Base-by-base conservation (phyloP, 2,888 invertebrate species). In the Pyrocoelia pectoralis region DNA sequence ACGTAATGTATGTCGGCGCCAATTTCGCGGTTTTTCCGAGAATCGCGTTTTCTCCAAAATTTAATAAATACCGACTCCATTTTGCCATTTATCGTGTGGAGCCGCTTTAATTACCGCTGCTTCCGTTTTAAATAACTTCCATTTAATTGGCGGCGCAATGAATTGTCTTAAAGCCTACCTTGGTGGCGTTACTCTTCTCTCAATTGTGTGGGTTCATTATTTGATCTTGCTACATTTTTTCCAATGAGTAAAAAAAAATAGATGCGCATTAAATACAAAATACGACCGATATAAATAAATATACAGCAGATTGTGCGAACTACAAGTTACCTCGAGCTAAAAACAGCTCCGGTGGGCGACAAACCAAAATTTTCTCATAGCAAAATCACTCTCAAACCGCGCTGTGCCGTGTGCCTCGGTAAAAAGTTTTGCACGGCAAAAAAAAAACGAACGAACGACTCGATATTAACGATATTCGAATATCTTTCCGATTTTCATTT, bases 341-440 rank as follows among this genome's bases (percentile, higher is more conserved):
- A 79, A 77, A 77, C 75, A 73, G 70, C 71, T 62, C 33, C 75
- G 68, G 79, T 79, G 79, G 79, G 79, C 80, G 79, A 79, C 77
- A 73, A 75, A 79, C 77, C 73, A 77, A 79, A 79, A 79, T 79
- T 79, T 75, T 75, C 77, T 72, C 74, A 72, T 73, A 72, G 73
- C 75, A 69, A 76, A 75, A 71, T 77, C 79, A 80, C 78, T 79
- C 73, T 75, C 76, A 77, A 79, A 79, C 77, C n/a, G 73, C 74
- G 77, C 78, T 78, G 78, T 71, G 70, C 63, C 38, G 56, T 72
- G 56, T 61, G 76, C 79, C 76, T 77, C 79, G 77, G 76, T 65
- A 69, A 68, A 71, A 72, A 68, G 54, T 64, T 33, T 33, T 65
- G 64, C 68, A 68, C 72, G 70, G 68, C 70, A 24, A 24, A 24